Base-by-base conservation (phyloP, 2,888 invertebrate species). In the Cantharis rufa region DNA sequence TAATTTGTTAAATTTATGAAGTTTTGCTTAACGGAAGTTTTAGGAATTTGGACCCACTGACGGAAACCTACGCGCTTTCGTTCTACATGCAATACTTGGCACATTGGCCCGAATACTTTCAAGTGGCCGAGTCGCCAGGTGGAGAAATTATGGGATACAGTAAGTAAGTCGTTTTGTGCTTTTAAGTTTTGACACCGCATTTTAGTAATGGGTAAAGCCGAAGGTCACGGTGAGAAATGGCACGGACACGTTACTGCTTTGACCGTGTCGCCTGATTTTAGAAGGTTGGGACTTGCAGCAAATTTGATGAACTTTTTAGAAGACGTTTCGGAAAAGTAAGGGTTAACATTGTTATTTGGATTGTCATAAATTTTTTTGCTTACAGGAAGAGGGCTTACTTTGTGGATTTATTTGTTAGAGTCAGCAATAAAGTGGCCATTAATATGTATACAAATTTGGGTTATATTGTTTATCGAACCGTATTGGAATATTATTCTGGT, bases 101-200 rank as follows among this genome's bases (percentile, higher is more conserved):
- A 10, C 97, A 98, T 86, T 99, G 98, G 98, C 98, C 99, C 0
- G 99, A 99, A 89, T 99, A 98, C 88, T 98, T 99, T 88, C 97
- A 98, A 91, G 95, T 98, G 15, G 97, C 98, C 3, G 98, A 98
- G 90, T 95, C 98, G 15, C 96, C 98, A 4, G 95, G 93, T 88
- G 98, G 98, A 3, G 95, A 97, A 89, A 96, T 99, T 78, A 98
- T 99, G 97, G 99, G 99, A 80, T 99, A 99, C 87, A 98, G 98
- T 98, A 90, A 92, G 94, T 91, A 74, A 16, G 15, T 10, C 15
- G 32, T 10, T 32, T 32, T 69, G 15, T 11, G 10, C 16, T 62
- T 28, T 24, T 21, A 10, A n/a, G n/a, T 70, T 32, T 32, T 66
- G n/a, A 15, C 16, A 15, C 7, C 11, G 48, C 3, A 61, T 48